These are phyloP conservation scores for Xylophagus ater DNA, from an alignment of 2,888 invertebrate genomes.

Conservation along the genomic window DNA sequence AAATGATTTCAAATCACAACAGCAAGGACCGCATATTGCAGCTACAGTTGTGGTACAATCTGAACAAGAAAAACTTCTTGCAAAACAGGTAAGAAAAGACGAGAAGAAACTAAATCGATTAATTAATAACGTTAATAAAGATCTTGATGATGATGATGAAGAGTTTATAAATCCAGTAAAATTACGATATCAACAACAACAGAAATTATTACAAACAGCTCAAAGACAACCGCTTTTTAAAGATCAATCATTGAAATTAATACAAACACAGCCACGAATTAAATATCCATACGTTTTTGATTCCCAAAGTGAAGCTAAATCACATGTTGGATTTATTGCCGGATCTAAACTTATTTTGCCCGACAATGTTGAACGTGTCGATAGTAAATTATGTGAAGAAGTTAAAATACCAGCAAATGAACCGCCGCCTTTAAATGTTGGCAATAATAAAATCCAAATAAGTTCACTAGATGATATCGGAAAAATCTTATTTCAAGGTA, in stretches of 20 bases:
- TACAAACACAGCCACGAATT: constrained; percentile 42
- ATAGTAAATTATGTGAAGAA: constrained; percentile 70
- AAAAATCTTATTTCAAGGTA: constrained; percentile 77
- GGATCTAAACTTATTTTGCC: constrained; percentile 71
- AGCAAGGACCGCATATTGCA: constrained; percentile 51
- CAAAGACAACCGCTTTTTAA: constrained; percentile 31
- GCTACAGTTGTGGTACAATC: constrained; percentile 77
- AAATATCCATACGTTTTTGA: constrained; percentile 84
- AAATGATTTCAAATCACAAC: constrained; percentile 25
- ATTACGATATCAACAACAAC: constrained; percentile 31
- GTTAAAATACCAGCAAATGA: constrained; percentile 67
- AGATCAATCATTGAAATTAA: constrained; percentile 21
- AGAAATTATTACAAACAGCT: constrained; percentile 29
- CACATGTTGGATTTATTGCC: constrained; percentile 56
- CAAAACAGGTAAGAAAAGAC: constrained; percentile 69
- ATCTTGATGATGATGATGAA: constrained; percentile 30
- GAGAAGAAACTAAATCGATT: constrained; percentile 57
- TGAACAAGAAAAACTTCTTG: constrained; percentile 64
- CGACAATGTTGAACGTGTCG: constrained; percentile 60
- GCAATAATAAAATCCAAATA: constrained; percentile 52
- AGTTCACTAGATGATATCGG: constrained; percentile 57
- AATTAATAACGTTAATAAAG: constrained; percentile 25
- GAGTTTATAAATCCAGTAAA: constrained; percentile 40
- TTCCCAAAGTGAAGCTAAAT: constrained; percentile 56
- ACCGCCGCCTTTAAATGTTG: constrained; percentile 47